Evolutionary conservation across 1,140 invertebrate species (phyloP), one percentile per base, ranked within the genome.

Genomic region (Gryon sp.): DNA sequence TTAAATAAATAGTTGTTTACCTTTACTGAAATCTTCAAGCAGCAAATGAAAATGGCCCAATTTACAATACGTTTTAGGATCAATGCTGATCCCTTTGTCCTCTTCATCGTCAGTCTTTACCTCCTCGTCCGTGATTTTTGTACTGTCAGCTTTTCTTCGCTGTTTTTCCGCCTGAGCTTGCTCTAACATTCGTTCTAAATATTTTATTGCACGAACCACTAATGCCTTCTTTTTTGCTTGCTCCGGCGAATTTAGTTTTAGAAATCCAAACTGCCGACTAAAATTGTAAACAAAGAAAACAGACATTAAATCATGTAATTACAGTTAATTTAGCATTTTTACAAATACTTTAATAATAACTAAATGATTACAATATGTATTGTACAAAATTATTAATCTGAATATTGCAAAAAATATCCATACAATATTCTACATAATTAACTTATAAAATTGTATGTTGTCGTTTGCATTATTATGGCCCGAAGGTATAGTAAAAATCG

Each of bases 41-140:
- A 98, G 89, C 4, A 98, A 90, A 89, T 98, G 95, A 83, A 98
- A 96, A 90, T 99, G 97, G 1, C 97, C 97, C 18, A 99, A 88
- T 89, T 97, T 97, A 80, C 96, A 97, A 84, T 95, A 98, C 7
- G 96, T 96, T 85, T 95, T 95, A 0, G 95, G 93, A 88, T 97
- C 95, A 48, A 97, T 94, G 77, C 92, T 93, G 48, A 94, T 94
- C 45, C 92, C 92, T 79, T 93, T 92, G 34, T 88, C 83, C 18
- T 86, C 88, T 9, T 91, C 89, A 60, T 91, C 89, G 52, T 90
- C 89, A 69, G 89, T 88, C 82, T 91, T 91, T 22, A 82, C 83
- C 80, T 87, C 63, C 59, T 89, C 66, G 73, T 73, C 84, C 82
- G 26, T 86, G 72, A 62, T 84, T 86, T 86, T 90, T 83, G 89